Conservation (phyloP, 2,888 invertebrate genomes). For the Conus canariensis region DNA sequence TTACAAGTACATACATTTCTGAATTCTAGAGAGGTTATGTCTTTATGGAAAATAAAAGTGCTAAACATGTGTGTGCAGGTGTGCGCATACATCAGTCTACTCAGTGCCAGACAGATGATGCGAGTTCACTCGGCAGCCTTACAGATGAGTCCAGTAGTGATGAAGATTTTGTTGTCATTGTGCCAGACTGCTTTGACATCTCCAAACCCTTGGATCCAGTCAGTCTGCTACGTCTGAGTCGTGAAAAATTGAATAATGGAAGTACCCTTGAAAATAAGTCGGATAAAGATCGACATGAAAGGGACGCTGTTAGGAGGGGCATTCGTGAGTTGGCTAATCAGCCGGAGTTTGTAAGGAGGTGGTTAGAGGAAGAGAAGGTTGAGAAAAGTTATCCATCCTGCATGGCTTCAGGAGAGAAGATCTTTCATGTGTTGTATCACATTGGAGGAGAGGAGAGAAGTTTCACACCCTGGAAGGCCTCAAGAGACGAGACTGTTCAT, state of each 20-base stretch:
- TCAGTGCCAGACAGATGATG: neutral
- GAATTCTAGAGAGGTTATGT: neutral
- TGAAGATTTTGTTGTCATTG: constrained; percentile 77
- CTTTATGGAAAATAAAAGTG: neutral
- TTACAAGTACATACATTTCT: neutral
- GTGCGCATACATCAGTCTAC: neutral
- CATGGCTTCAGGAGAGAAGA: no score
- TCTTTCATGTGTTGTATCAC: no score
- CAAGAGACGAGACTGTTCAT: no score
- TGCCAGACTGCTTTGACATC: constrained; percentile 76
- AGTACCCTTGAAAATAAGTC: neutral
- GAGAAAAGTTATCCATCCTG: no score
- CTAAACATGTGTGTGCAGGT: neutral
- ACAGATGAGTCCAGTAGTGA: constrained; percentile 67
- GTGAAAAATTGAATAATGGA: neutral
- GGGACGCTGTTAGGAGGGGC: no score
- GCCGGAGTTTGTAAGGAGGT: no score
- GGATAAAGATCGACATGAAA: neutral
- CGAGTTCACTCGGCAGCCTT: constrained; percentile 49
- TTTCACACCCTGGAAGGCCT: no score
- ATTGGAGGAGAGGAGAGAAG: no score
- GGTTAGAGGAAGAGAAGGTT: no score
- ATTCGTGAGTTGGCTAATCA: no score
- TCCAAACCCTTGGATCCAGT: constrained; percentile 17
- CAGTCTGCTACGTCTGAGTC: neutral